These are phyloP conservation scores for Albula goreensis DNA, from an alignment of 2,113 vertebrate genomes.

Conservation along the genomic window DNA sequence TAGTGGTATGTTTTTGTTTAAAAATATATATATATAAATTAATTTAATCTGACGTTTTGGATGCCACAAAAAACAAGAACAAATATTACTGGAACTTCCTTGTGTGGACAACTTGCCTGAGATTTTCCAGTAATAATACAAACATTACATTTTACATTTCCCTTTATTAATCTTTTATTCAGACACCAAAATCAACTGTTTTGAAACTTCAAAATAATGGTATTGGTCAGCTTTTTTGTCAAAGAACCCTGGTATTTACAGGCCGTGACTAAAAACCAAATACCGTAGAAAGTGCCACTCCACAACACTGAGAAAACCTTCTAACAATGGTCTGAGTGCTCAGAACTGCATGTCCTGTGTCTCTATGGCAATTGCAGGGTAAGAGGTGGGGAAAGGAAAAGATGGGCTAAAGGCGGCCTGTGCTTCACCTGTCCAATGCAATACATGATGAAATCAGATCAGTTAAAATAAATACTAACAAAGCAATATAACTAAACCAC, in stretches of 20 bases:
- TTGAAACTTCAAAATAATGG: slow-evolving; percentile 4
- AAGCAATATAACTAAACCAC: slow-evolving; percentile 6
- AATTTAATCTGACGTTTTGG: slow-evolving; percentile 61
- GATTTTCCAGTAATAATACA: slow-evolving; percentile 39
- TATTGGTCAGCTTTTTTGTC: slow-evolving; percentile 18
- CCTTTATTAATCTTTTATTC: slow-evolving; percentile 49
- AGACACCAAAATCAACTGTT: slow-evolving; percentile 36
- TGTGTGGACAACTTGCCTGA: slow-evolving; percentile 50
- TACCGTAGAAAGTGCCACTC: slow-evolving; percentile 23
- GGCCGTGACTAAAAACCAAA: slow-evolving; percentile 19
- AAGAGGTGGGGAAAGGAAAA: background rate
- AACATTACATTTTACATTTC: slow-evolving; percentile 41
- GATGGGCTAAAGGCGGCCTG: background rate
- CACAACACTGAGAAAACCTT: slow-evolving; percentile 22
- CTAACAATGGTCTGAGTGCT: background rate
- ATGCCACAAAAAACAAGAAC: slow-evolving; percentile 60
- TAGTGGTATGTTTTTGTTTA: slow-evolving; percentile 53
- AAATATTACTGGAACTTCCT: slow-evolving; percentile 59
- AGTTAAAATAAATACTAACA: background rate
- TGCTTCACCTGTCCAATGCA: slow-evolving; percentile 1
- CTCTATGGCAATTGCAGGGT: background rate
- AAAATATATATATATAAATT: slow-evolving; percentile 70
- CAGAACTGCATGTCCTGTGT: background rate
- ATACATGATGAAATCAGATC: background rate
- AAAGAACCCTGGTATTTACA: slow-evolving; percentile 17